Conservation (phyloP, 2,113 vertebrate species). For the Planiliza haematocheilus region DNA sequence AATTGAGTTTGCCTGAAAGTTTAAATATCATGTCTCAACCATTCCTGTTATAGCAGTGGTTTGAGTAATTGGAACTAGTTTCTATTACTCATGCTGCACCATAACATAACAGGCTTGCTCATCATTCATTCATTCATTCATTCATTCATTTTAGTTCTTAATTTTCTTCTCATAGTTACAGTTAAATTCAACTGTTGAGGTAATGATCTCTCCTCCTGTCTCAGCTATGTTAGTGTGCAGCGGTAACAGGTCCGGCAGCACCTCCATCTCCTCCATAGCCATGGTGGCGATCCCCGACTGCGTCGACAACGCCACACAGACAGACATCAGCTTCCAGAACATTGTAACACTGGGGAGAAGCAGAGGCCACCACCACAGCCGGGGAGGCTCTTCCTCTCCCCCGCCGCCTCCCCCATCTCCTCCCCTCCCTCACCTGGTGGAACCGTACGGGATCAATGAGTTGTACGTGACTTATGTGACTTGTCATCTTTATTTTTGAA, state of each 20-base stretch:
- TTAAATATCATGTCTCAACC: too few relatives aligned
- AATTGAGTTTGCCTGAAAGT: too few relatives aligned
- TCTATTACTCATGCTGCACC: too few relatives aligned
- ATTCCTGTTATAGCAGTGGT: too few relatives aligned
- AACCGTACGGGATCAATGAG: constrained; percentile 73
- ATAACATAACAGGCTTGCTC: too few relatives aligned
- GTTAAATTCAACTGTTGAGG: too few relatives aligned
- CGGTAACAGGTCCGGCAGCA: constrained; percentile 24
- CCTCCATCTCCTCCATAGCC: constrained; percentile 47
- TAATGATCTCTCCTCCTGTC: too few relatives aligned
- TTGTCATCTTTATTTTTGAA: too few relatives aligned
- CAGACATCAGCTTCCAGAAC: constrained; percentile 90
- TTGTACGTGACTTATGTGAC: constrained; percentile 45
- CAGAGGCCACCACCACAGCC: constrained; percentile 31
- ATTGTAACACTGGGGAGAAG: constrained; percentile 81
- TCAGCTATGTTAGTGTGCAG: constrained; percentile 48
- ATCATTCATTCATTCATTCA: too few relatives aligned
- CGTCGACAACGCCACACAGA: constrained; percentile 89
- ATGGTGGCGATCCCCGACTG: constrained; percentile 75
- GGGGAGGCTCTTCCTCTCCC: constrained; percentile 30
- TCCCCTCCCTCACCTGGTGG: constrained; percentile 80
- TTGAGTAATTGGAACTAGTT: too few relatives aligned
- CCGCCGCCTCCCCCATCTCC: constrained; percentile 62
- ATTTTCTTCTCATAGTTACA: too few relatives aligned
- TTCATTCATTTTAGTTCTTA: too few relatives aligned